These are phyloP conservation scores for Ammodytes marinus DNA, from an alignment of 2,113 vertebrate species.

Conservation along the genomic window DNA sequence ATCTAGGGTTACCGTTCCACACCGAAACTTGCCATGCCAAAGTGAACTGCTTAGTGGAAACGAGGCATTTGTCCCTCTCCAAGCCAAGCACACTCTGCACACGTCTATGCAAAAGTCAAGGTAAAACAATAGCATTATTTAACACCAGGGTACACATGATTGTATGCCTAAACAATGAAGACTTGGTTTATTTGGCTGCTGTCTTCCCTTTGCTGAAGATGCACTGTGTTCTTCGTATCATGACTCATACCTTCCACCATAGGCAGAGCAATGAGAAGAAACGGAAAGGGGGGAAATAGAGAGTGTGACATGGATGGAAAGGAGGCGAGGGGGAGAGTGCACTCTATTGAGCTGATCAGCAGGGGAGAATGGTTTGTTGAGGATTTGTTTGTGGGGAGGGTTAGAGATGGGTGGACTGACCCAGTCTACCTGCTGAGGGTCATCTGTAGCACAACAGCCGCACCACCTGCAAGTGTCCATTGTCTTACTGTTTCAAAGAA, in stretches of 20 bases:
- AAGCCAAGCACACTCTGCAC: neutral
- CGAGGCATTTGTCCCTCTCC: neutral
- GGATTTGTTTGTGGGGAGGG: conserved; percentile 16
- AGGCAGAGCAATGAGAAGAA: conserved; percentile 6
- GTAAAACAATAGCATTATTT: conserved; percentile 2
- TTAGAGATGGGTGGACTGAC: conserved; percentile 12
- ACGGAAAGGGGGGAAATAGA: neutral
- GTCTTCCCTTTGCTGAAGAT: conserved; percentile 16
- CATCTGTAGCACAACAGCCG: conserved; percentile 25
- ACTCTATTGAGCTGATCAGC: conserved; percentile 14
- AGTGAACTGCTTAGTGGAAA: too few relatives aligned
- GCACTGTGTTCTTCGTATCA: conserved; percentile 40
- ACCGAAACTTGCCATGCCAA: too few relatives aligned
- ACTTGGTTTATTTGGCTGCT: conserved; percentile 6
- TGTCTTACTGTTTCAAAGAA: conserved; percentile 21
- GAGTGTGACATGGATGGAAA: neutral
- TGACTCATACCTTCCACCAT: conserved; percentile 7
- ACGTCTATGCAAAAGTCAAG: neutral
- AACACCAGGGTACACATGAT: neutral
- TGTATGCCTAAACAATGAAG: neutral
- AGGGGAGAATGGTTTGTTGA: conserved; percentile 20
- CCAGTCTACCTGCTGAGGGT: conserved; percentile 36
- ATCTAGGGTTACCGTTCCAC: too few relatives aligned
- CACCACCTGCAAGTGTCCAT: conserved; percentile 12
- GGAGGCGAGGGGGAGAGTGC: neutral